phyloP scores from a whole-genome alignment of 92 coral and sea anemone species.

The Meandrina meandrites region DNA sequence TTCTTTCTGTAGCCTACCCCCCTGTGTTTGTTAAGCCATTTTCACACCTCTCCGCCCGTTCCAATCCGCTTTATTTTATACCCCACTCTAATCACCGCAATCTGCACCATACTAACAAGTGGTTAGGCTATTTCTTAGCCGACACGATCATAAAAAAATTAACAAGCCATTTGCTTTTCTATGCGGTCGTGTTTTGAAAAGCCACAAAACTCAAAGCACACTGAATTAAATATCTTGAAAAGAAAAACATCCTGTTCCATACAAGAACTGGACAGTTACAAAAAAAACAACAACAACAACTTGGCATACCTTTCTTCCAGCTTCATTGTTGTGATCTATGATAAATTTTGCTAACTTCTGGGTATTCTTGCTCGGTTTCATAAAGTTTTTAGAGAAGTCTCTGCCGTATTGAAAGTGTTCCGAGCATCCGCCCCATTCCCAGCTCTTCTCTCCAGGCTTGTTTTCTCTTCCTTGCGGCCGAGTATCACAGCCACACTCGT shows the following conservation, averaged over 20 bases:
- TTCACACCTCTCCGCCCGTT: background rate
- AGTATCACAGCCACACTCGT: slow-evolving; percentile 79
- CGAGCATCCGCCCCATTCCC: slow-evolving; percentile 95
- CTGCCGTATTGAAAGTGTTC: slow-evolving; percentile 68
- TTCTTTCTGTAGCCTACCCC: no score
- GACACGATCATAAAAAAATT: background rate
- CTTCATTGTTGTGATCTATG: slow-evolving; percentile 77
- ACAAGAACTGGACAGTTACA: background rate
- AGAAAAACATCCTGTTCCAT: background rate
- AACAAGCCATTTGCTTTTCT: background rate
- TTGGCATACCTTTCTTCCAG: slow-evolving; percentile 79
- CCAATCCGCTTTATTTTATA: background rate
- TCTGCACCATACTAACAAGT: background rate
- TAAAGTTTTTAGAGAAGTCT: slow-evolving; percentile 59
- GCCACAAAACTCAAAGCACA: background rate
- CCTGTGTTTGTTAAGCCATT: background rate
- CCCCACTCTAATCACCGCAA: background rate
- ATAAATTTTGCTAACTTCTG: slow-evolving; percentile 42
- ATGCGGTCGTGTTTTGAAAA: background rate
- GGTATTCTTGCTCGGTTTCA: slow-evolving; percentile 70
- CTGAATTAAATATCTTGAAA: background rate
- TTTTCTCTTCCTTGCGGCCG: slow-evolving; percentile 52
- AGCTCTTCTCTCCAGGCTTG: slow-evolving; percentile 43
- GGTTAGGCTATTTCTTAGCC: background rate
- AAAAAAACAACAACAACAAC: background rate